A percentile compares a stretch with the other conserved stretches of the same genome.
phyloP scores from a whole-genome alignment of 1,140 invertebrate species.

The Rhopalosiphum padi region DNA sequence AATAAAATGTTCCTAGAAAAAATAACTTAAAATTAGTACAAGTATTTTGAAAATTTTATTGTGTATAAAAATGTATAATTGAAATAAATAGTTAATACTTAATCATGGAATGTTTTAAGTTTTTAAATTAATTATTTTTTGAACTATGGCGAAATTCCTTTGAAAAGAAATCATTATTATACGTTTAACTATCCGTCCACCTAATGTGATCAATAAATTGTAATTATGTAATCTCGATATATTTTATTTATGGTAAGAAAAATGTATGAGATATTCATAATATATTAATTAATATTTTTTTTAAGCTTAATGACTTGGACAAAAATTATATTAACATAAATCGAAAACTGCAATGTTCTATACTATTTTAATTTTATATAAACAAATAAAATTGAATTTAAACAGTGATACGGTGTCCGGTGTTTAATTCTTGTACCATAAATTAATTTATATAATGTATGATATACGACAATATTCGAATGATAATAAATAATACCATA shows the following conservation, averaged over 20 bases:
- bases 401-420: not conserved
- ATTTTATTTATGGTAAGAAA: not conserved
- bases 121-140: not conserved
- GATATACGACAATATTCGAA: not conserved
- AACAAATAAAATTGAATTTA: not conserved
- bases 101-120: not conserved
- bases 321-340: too few species aligned
- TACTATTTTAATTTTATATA: not conserved
- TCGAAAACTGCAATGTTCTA: not conserved
- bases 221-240: not conserved
- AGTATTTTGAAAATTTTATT: too few species aligned
- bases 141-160: not conserved
- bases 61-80: too few species aligned
- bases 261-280: not conserved
- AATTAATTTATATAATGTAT: not conserved
- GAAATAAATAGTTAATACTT: not conserved
- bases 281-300: too few species aligned
- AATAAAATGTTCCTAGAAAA: too few species aligned
- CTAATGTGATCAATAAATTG: not conserved
- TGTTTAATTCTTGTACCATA: not conserved
- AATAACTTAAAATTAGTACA: too few species aligned
- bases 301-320: too few species aligned
- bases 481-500: not conserved
- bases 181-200: too few species aligned
- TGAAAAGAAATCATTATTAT: not conserved